Base-by-base conservation (phyloP, 2,888 invertebrate species). In the Miltochrista miniata region DNA sequence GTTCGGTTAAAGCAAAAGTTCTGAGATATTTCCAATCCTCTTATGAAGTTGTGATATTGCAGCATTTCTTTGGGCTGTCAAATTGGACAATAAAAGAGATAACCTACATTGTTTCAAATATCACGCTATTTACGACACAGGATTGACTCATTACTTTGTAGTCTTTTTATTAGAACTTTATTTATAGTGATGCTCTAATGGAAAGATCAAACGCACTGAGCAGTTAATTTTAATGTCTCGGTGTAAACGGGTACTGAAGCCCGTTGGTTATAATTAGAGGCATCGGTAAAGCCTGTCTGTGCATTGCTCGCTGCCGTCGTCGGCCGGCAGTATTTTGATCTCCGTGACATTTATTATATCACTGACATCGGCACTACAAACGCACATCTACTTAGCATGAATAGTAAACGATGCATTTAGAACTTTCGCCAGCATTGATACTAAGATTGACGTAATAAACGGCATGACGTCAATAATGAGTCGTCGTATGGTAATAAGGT, bases 141-240 rank as follows among this genome's bases (percentile, higher is more conserved):
- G 72, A 87, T 86, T 83, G 84, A 84, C 81, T 85, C 82, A 86
- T 83, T 80, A 81, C 79, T 70, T 74, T 70, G 73, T 77, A 70
- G 68, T 79, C 68, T 79, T 87, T 87, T 85, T 85, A 81, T 80
- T 80, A 76, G 74, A 77, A 75, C 72, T 75, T 73, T 87, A 87
- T 90, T 87, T 89, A 88, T 84, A 88, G 87, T 70, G 69, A 68
- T 80, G 80, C 78, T 79, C 85, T 90, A 90, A 90, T 90, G 90
- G 88, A 90, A 90, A 91, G 90, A 91, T 91, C 90, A 91, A 90
- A 91, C 81, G 89, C 76, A 73, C 71, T 76, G 78, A 76, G 82
- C 81, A 87, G 89, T 90, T 90, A 88, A 90, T 90, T 90, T 91
- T 90, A 89, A 90, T 90, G 90, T 88, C 89, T 85, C 85, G 72